Base-by-base conservation (phyloP, 2,888 invertebrate genomes). In the Conistra vaccinii region DNA sequence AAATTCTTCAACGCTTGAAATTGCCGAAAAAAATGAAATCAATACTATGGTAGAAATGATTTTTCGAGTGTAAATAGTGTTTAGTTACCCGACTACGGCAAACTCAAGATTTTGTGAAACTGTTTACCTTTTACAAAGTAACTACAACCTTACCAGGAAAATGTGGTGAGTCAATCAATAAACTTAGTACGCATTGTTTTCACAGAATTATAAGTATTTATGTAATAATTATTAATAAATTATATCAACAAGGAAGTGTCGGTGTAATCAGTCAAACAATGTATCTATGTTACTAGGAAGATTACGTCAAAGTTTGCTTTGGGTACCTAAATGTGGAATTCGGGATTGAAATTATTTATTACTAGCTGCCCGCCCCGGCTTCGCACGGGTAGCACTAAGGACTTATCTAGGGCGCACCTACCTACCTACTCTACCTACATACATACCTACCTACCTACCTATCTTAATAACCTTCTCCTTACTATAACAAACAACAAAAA, bases 171-270 rank as follows among this genome's bases (percentile, higher is more conserved):
- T 69, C 68, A 62, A 69, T 62, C 58, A 69, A 80, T 55, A 69
- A 35, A 66, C 71, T 73, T 26, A 51, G 42, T 62, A 57, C 10
- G 23, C 9, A 48, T 48, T 71, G 66, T 76, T 84, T 69, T 60
- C 69, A 62, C 6, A 60, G n/a, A 42, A 66, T n/a, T n/a, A n/a
- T 80, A 48, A 23, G 7, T 48, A 69, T 76, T 67, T 80, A 66
- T 63, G 29, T 60, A 60, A 63, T 39, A 48, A 7, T 48, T 7
- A 57, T 62, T 73, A 77, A 78, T 76, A 53, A 67, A 62, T 60
- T 55, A 57, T 55, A 62, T 69, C 68, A 65, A 87, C 69, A 67
- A 69, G 85, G 85, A 87, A 85, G 66, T 61, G 23, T 1, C 20
- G 14, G 51, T 61, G 57, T 69, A 51, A 70, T 65, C 17, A 23